These are phyloP conservation scores for Onchidella celtica DNA, from an alignment of 2,888 invertebrate species.

Conservation along the genomic window DNA sequence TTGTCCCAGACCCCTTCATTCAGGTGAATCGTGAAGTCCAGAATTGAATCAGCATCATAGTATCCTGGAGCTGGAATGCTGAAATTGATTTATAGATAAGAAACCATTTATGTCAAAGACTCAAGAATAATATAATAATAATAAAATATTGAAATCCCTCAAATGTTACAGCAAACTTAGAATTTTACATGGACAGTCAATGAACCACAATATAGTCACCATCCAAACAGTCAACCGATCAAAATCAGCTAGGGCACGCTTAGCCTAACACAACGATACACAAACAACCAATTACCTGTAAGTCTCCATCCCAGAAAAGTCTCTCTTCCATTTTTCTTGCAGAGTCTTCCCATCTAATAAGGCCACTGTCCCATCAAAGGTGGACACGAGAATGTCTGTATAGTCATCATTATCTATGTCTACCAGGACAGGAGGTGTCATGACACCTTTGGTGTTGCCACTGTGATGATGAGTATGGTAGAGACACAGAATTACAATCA, in stretches of 20 bases:
- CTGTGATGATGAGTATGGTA: too few relatives aligned
- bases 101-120: too few relatives aligned
- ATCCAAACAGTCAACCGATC: too few relatives aligned
- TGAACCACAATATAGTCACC: too few relatives aligned
- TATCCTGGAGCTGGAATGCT: slow-evolving; percentile 77
- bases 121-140: too few relatives aligned
- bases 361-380: slow-evolving; percentile 73
- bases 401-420: slow-evolving; percentile 75
- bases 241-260: too few relatives aligned
- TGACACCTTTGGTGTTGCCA: slow-evolving; percentile 71
- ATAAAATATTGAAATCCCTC: too few relatives aligned
- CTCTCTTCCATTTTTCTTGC: slow-evolving; percentile 66
- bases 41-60: slow-evolving; percentile 72
- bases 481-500: too few relatives aligned
- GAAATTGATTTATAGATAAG: too few relatives aligned
- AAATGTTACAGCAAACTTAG: too few relatives aligned
- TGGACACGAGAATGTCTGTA: slow-evolving; percentile 74
- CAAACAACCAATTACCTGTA: slow-evolving; percentile 68
- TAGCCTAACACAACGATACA: too few relatives aligned
- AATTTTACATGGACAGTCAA: too few relatives aligned
- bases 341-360: slow-evolving; percentile 73
- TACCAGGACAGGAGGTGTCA: slow-evolving; percentile 75
- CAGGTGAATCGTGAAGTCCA: slow-evolving; percentile 76
- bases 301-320: slow-evolving; percentile 71
- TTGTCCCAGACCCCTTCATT: slow-evolving; percentile 70